These are phyloP conservation scores for Lepus timidus DNA, from an alignment of 2,113 vertebrate species.

Conservation along the genomic window DNA sequence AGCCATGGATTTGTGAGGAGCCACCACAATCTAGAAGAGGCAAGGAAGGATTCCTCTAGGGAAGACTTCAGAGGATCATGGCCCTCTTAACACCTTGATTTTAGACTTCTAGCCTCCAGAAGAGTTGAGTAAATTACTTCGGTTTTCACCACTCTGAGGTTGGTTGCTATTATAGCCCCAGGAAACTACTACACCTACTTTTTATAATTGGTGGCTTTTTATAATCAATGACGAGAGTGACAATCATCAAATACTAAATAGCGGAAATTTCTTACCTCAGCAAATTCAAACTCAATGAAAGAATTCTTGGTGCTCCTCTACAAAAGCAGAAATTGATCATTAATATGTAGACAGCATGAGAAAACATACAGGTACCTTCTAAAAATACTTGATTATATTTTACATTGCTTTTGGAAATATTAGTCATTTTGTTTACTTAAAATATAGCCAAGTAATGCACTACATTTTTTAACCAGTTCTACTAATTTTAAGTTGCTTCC, in stretches of 20 bases:
- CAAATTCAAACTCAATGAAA: constrained; percentile 97
- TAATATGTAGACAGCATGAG: not conserved
- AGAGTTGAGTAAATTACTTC: not conserved
- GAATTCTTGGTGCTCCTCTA: constrained; percentile 99
- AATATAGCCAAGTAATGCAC: not conserved
- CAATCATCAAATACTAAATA: constrained; percentile 36
- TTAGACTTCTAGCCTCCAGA: not conserved
- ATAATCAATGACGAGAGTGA: not conserved
- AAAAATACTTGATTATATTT: constrained; percentile 22
- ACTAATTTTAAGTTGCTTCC: not conserved
- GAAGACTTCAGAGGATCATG: not conserved
- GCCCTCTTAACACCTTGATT: not conserved
- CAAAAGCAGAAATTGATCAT: not conserved
- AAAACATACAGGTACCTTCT: not conserved
- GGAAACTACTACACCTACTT: not conserved
- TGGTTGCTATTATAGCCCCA: not conserved
- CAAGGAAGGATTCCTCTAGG: too few relatives aligned
- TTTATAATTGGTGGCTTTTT: not conserved
- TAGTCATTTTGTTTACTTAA: not conserved
- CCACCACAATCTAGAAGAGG: too few relatives aligned
- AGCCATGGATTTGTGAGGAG: too few relatives aligned
- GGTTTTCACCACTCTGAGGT: not conserved
- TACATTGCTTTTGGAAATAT: constrained; percentile 48
- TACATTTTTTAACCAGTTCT: not conserved
- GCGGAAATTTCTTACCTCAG: constrained; percentile 91